A percentile compares a stretch with the other conserved stretches of the same genome.
phyloP scores from a whole-genome alignment of 1,140 invertebrate genomes.

The Aphelinus atriplicis region DNA sequence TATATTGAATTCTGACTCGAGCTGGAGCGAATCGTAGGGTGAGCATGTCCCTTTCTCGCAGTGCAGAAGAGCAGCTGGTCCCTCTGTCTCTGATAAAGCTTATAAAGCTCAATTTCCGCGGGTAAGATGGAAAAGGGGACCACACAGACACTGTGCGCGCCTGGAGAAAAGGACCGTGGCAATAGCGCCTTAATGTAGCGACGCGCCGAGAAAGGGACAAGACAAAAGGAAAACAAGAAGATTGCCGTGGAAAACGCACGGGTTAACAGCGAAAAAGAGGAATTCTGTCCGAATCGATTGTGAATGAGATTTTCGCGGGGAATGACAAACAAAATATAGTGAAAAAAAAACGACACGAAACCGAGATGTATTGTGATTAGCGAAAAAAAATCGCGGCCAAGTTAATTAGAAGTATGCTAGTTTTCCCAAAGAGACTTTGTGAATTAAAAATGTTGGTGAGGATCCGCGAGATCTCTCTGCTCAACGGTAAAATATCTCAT shows the following conservation, averaged over 20 bases:
- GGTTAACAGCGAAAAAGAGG: neutral
- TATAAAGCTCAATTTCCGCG: conserved; percentile 41
- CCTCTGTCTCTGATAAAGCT: conserved; percentile 37
- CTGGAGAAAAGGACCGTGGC: neutral
- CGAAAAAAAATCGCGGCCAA: too few relatives aligned
- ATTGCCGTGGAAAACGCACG: neutral
- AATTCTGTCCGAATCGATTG: conserved; percentile 3
- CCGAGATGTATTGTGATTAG: too few relatives aligned
- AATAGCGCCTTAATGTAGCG: conserved; percentile 4
- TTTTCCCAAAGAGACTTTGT: too few relatives aligned
- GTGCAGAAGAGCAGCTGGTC: conserved; percentile 25
- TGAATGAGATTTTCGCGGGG: conserved; percentile 29
- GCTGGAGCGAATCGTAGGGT: neutral
- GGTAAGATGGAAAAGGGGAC: conserved; percentile 10
- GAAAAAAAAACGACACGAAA: too few relatives aligned
- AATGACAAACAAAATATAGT: neutral
- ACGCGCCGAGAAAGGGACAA: neutral
- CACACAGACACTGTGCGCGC: neutral
- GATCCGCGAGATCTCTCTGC: too few relatives aligned
- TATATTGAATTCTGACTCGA: conserved; percentile 30
- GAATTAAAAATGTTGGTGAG: too few relatives aligned
- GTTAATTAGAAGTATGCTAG: too few relatives aligned
- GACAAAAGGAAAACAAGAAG: conserved; percentile 26
- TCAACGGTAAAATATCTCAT: too few relatives aligned
- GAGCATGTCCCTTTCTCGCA: neutral